These are phyloP conservation scores for Oreochromis mossambicus DNA, from an alignment of 2,797 vertebrate species.

Conservation along the genomic window DNA sequence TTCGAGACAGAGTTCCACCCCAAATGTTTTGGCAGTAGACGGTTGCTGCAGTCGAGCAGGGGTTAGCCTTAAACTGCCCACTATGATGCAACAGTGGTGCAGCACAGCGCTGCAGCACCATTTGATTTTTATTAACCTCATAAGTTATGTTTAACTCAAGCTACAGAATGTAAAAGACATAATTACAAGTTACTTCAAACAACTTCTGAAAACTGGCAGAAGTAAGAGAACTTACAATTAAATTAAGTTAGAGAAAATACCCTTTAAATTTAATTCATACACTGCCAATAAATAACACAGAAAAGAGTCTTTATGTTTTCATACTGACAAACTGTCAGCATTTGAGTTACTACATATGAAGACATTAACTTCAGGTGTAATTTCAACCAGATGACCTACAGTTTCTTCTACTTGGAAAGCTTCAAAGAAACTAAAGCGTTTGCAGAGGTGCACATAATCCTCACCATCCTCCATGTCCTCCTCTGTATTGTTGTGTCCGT, in stretches of 20 bases:
- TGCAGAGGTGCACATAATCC: slow-evolving; percentile 5
- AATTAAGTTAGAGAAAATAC: not conserved
- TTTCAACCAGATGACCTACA: not conserved
- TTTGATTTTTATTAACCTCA: not conserved
- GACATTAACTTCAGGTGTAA: not conserved
- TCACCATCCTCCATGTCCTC: slow-evolving; percentile 99
- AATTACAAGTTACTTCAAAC: not conserved
- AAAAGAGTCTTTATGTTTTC: not conserved
- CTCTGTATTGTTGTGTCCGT: slow-evolving; percentile 96
- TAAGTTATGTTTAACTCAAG: not conserved
- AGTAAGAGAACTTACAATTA: not conserved
- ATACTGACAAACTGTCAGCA: not conserved
- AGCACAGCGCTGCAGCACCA: not conserved
- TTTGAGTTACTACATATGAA: not conserved
- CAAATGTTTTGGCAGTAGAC: not conserved
- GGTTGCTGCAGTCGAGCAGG: not conserved
- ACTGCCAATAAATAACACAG: not conserved
- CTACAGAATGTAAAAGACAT: not conserved
- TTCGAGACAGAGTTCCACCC: not conserved
- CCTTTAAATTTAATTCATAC: not conserved
- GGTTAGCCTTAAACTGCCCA: not conserved
- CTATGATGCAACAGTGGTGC: not conserved
- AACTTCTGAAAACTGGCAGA: not conserved
- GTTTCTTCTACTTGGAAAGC: not conserved
- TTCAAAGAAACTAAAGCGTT: not conserved